Evolutionary conservation across 2,888 invertebrate genomes (phyloP), one percentile per base, ranked within the genome.

Genomic region (Philopedon plagiatum): DNA sequence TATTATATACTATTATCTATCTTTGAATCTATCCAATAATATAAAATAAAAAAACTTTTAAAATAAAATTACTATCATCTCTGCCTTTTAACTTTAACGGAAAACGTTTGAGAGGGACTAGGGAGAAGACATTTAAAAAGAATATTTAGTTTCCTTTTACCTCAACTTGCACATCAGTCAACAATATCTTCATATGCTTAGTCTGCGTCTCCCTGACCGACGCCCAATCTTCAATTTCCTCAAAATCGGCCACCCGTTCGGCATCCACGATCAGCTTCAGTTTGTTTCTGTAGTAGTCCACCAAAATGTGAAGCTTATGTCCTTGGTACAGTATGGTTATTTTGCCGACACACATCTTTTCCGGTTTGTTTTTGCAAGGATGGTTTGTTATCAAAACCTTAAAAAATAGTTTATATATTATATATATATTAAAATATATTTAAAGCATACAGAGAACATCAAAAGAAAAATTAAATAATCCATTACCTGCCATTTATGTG

Each of bases 151-250:
- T n/a, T n/a, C 23, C 23, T 49, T 49, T 51, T 57, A 94, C 89
- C 86, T 94, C 92, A 1, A 95, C 87, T 81, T 93, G 91, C n/a
- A 92, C 87, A n/a, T 90, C 88, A 0, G 89, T 88, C 15, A 95
- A 85, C 0, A 88, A 80, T 0, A 95, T 83, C 21, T 88, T 88
- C 13, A 94, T 80, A 76, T 93, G 92, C 67, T 90, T 89, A 11
- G 89, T 89, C 49, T 89, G 87, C 19, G 89, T 86, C 76, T 88
- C 86, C 57, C 86, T 86, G 41, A 93, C 84, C 57, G 86, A 85
- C 15, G 91, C 86, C 93, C 94, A 94, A 5, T 89, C 86, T 34
- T 88, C 72, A 73, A 83, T 76, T 87, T 89, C 77, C 86, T 71
- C 75, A 68, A 80, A 82, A 73, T 84, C 80, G 5, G 74, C 71